These are phyloP conservation scores for Heliconius ethilla DNA, from an alignment of 2,888 invertebrate species.

Conservation along the genomic window DNA sequence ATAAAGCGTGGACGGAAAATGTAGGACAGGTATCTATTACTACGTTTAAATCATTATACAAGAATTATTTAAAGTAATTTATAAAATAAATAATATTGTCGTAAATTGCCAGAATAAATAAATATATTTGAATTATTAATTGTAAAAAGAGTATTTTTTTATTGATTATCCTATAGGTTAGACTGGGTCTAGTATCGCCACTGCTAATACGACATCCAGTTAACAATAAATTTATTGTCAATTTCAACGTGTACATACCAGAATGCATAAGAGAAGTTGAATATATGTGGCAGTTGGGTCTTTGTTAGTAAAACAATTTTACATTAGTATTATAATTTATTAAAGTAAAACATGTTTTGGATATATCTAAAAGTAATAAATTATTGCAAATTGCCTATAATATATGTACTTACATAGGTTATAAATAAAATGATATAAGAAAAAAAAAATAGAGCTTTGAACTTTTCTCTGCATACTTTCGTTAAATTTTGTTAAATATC, in stretches of 20 bases:
- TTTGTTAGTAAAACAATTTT: slow-evolving; percentile 73
- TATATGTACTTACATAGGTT: no score
- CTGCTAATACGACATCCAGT: slow-evolving; percentile 85
- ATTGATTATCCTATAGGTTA: slow-evolving; percentile 73
- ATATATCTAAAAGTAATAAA: neutral
- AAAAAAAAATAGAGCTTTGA: no score
- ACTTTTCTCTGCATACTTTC: no score
- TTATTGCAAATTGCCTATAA: no score
- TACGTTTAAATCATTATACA: neutral
- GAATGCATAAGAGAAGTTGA: slow-evolving; percentile 91
- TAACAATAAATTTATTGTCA: slow-evolving; percentile 85
- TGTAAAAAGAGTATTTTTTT: no score
- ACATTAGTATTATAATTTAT: no score
- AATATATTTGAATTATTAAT: no score
- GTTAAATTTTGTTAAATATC: no score
- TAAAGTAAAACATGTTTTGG: no score
- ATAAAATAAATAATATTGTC: neutral
- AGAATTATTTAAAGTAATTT: neutral
- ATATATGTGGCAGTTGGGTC: slow-evolving; percentile 88
- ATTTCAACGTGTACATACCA: slow-evolving; percentile 87
- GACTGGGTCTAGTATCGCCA: slow-evolving; percentile 85
- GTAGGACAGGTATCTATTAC: slow-evolving; percentile 83
- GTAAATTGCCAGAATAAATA: no score
- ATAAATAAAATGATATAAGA: no score
- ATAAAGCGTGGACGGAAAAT: slow-evolving; percentile 90